Base-by-base conservation (phyloP, 2,797 vertebrate genomes). In the Florisuga fusca region DNA sequence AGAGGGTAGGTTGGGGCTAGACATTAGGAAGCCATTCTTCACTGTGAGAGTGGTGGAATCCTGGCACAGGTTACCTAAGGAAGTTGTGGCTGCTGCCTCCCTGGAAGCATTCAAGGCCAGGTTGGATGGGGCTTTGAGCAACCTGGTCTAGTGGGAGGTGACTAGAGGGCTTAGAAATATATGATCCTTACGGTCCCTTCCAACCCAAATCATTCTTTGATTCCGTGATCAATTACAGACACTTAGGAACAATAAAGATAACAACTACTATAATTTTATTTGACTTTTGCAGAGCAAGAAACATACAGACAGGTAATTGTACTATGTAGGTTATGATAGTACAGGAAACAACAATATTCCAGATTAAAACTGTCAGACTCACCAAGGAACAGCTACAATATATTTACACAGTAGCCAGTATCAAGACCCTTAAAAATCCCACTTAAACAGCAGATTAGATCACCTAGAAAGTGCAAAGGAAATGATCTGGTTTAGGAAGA, bases 391-490 rank as follows among this genome's bases (percentile, higher is more conserved):
- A 82, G 10, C 73, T 55, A 15, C 19, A 67, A 63, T 51, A 25
- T n/a, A 63, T 73, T 92, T 72, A 74, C 38, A 80, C 36, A 83
- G 84, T 68, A 72, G 66, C 61, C 72, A 76, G 54, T 82, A 74
- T 20, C 33, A 73, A 51, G 71, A 95, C 22, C 86, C 36, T 43
- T 78, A 75, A 93, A 97, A 97, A 91, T 74, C 41, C 15, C 71
- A 82, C 81, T 94, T 95, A 94, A 84, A 66, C 36, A 87, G 8
- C 74, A 72, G 38, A 94, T 94, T 66, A 93, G 61, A 74, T 97
- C 94, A 95, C 96, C 90, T 94, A 93, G 95, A 97, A 97, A 96
- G 97, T 95, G 95, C 89, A 97, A 97, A 98, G 96, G 96, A 98
- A 98, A 97, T 71, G 67, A 97, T 80, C 71, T 91, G 83, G 0